Evolutionary conservation across 2,113 vertebrate species (phyloP), one percentile per base, ranked within the genome.

Genomic region (Petrocephalus zakoni): DNA sequence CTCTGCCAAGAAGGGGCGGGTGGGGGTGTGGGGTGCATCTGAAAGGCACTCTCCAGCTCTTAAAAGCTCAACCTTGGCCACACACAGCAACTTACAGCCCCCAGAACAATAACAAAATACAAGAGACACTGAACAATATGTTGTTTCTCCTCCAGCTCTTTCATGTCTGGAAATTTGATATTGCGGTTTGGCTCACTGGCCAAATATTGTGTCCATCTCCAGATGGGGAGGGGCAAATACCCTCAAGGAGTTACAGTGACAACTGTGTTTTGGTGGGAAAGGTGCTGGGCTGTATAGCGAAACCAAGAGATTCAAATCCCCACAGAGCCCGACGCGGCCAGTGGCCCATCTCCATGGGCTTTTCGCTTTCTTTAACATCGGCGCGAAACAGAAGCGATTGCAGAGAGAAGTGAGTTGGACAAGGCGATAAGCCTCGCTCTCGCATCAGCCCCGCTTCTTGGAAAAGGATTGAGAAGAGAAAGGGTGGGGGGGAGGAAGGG

Each of bases 1-100:
- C 93, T 90, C 87, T 92, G 92, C 89, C 91, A 85, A 88, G 88
- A 82, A 78, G 42, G 49, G 89, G 91, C 90, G 91, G 42, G 42
- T 42, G 3, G 42, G 58, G 58, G 58, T 2, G 22, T 8, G 22
- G 92, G 61, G 85, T 87, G 86, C 89, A 88, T 91, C 88, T 89
- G 91, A 93, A 93, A 93, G 90, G 91, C 91, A 89, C 91, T 92
- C 91, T 93, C 91, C 88, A 90, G 90, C 90, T 92, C 90, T 93
- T 90, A 64, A 72, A 93, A 91, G 85, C 89, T 88, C 89, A 86
- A 87, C 88, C 90, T 92, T 91, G 92, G 92, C 89, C 92, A 89
- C 89, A 91, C 89, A 89, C 88, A 84, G 90, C 89, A 56, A 85
- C 89, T 91, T 92, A 93, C 92, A 94, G 91, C 91, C 89, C 89